A percentile compares a stretch with the other conserved stretches of the same genome.
Evolutionary conservation across 2,888 invertebrate species (phyloP).

Genomic region (Pollenia labialis): DNA sequence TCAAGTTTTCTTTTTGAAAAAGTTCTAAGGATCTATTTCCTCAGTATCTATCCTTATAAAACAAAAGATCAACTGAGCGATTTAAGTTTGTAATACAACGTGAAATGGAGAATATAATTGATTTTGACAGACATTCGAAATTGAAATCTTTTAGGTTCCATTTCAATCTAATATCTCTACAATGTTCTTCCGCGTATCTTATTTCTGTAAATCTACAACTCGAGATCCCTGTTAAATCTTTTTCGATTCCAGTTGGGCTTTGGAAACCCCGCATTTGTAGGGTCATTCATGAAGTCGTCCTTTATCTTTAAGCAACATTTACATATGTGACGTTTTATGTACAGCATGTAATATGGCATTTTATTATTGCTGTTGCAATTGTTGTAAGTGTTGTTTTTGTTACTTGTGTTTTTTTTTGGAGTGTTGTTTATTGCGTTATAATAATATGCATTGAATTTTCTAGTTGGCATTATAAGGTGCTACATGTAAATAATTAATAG

Average conservation of each 20-base stretch:
- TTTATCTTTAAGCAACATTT: slow-evolving; percentile 27
- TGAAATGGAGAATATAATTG: too few species aligned
- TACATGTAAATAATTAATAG: slow-evolving; percentile 84
- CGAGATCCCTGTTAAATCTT: background rate
- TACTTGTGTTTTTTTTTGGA: background rate
- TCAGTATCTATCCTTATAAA: too few species aligned
- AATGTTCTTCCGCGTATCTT: too few species aligned
- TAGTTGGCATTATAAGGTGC: slow-evolving; percentile 82
- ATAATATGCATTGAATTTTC: slow-evolving; percentile 72
- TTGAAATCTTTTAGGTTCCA: too few species aligned
- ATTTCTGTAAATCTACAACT: background rate
- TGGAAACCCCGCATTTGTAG: background rate
- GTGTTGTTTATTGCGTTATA: slow-evolving; percentile 71
- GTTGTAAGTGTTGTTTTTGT: slow-evolving; percentile 17
- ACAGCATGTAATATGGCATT: background rate
- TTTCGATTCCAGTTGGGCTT: background rate
- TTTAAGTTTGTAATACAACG: too few species aligned
- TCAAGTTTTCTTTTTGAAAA: too few species aligned
- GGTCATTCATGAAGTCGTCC: slow-evolving; percentile 46
- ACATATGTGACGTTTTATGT: background rate
- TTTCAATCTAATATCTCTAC: too few species aligned
- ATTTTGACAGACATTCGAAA: too few species aligned
- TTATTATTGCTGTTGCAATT: slow-evolving; percentile 32
- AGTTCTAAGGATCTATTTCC: too few species aligned
- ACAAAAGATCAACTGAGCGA: too few species aligned